Conservation (phyloP, 2,888 invertebrate genomes). For the Camptogramma bilineatum region DNA sequence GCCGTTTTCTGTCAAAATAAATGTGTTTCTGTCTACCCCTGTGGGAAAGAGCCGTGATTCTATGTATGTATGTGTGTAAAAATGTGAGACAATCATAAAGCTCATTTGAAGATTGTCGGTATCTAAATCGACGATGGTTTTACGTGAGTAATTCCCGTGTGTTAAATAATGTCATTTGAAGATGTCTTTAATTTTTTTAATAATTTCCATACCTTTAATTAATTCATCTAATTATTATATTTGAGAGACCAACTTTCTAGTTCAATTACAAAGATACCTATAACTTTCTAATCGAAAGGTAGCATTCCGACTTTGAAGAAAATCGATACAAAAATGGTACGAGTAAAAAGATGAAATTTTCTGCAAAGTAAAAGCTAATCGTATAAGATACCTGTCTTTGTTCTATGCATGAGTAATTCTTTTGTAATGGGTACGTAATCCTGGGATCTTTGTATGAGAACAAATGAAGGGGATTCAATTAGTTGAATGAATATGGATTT, state of each 20-base stretch:
- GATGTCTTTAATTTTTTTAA: too few relatives aligned
- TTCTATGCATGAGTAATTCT: conserved; percentile 48
- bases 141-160: too few relatives aligned
- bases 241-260: conserved; percentile 42
- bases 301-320: conserved; percentile 46
- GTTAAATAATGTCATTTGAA: too few relatives aligned
- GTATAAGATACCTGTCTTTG: conserved; percentile 48
- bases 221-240: too few relatives aligned
- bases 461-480: conserved; percentile 14
- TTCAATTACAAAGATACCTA: conserved; percentile 25
- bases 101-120: too few relatives aligned
- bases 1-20: too few relatives aligned
- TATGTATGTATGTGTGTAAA: neutral
- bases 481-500: neutral
- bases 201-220: neutral
- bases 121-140: too few relatives aligned
- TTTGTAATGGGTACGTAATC: conserved; percentile 37
- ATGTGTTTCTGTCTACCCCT: too few relatives aligned
- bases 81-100: neutral
- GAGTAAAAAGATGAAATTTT: conserved; percentile 51
- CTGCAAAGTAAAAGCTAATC: conserved; percentile 51
- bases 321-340: conserved; percentile 46
- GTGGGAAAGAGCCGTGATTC: too few relatives aligned
- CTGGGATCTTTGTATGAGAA: conserved; percentile 29
- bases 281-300: conserved; percentile 58